Evolutionary conservation across 92 coral and sea anemone genomes (phyloP), one percentile per base, ranked within the genome.

Genomic region (Metridium senile): DNA sequence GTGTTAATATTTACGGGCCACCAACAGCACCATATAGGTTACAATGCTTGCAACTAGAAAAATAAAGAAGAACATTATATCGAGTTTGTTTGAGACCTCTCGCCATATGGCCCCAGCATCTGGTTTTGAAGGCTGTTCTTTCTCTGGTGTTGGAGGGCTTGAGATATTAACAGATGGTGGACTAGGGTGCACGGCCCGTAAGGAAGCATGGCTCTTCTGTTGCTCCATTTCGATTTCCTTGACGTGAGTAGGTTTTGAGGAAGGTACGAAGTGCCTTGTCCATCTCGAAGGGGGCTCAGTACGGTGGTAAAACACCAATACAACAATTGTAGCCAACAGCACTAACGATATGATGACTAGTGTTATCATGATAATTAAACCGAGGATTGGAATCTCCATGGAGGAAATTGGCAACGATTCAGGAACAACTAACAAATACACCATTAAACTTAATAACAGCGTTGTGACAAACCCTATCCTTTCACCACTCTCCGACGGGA

Each of bases 391-490:
- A 27, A 87, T 34, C 0, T 70, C 68, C 13, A 78, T 81, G 16
- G 91, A 87, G 2, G 88, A 77, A 19, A 70, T 79, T 9, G 91
- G 91, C 11, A 87, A 59, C n/a, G 71, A 83, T 1, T 84, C 80
- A 0, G 85, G 88, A 13, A 87, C 84, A 46, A 89, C 56, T 18
- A 89, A 79, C 46, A 89, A 66, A 52, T 77, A 89, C 35, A 89
- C 93, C 46, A 79, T 89, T 82, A 89, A 71, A 39, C 84, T 80
- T 0, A 89, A 70, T 11, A 89, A 80, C 9, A 89, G 75, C 8
- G 93, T 89, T 19, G 89, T 89, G 28, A 89, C 93, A 63, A 89
- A 89, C 2, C 90, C 93, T 11, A 89, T 75, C 66, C 93, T 81
- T 30, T 89, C 93, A 20, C 93, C 93, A 45, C 90, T 85, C 62